Conservation (phyloP, 2,113 vertebrate species). For the Atlantisia rogersi region DNA sequence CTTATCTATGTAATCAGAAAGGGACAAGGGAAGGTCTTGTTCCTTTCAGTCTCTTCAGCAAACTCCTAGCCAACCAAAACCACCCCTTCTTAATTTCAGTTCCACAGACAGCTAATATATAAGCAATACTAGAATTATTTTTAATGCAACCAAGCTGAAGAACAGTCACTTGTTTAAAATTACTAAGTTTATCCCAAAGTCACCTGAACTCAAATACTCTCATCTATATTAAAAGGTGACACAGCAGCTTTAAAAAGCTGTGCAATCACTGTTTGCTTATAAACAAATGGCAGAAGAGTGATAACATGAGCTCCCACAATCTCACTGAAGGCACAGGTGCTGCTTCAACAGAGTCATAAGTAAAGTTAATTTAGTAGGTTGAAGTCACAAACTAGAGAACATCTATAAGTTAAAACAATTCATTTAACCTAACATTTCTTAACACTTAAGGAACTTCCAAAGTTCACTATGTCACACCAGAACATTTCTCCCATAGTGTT, state of each 20-base stretch:
- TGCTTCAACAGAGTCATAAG: not conserved
- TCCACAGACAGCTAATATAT: not conserved
- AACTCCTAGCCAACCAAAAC: not conserved
- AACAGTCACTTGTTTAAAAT: not conserved
- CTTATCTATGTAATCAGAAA: not conserved
- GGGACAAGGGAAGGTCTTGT: not conserved
- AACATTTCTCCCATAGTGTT: not conserved
- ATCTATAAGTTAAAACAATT: not conserved
- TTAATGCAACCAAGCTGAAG: not conserved
- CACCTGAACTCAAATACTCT: not conserved
- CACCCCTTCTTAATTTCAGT: fast-evolving
- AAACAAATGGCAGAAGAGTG: not conserved
- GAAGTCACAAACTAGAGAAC: not conserved
- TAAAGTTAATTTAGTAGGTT: not conserved
- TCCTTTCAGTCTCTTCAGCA: not conserved
- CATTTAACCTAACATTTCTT: not conserved
- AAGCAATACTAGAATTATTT: not conserved
- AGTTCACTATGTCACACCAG: not conserved
- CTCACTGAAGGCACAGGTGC: not conserved
- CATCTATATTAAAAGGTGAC: not conserved
- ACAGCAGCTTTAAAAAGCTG: not conserved
- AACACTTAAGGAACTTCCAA: not conserved
- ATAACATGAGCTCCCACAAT: not conserved
- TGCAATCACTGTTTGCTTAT: not conserved
- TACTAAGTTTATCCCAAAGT: not conserved